Base-by-base conservation (phyloP, 1,140 invertebrate species). In the Penaeus vannamei region DNA sequence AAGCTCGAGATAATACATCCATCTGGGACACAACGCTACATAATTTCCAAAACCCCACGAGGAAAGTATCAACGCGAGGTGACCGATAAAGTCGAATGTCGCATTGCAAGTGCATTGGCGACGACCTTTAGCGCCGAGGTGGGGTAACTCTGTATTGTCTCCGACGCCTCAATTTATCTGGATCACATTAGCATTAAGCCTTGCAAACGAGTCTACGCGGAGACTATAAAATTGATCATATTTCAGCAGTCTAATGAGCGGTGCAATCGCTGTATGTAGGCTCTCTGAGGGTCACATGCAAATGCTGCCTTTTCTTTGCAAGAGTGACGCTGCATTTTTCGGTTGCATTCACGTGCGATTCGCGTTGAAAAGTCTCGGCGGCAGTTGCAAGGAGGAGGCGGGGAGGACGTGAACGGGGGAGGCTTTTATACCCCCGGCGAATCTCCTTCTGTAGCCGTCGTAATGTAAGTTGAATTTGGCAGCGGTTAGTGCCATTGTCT, bases 181-280 rank as follows among this genome's bases (percentile, higher is more conserved):
- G 87, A 89, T 89, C 87, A 89, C 87, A 89, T 89, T 89, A 89
- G 82, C 87, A 89, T 84, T 89, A 89, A 89, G 87, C 87, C 87
- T 77, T 89, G 87, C 87, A 89, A 89, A 89, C 87, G 87, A 89
- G 87, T 89, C 87, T 77, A 89, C 87, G 76, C 82, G 60, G 42
- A 69, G 87, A 77, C 87, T 89, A 89, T 89, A 89, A 89, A 89
- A 89, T 72, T 89, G 87, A 89, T 89, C 87, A 89, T 89, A 89
- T 89, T 89, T 89, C 87, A 89, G 82, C 66, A 77, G 87, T 79
- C 87, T 89, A 89, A 89, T 89, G 87, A 89, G 87, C 87, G 82
- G 83, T 89, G 87, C 87, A 89, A 89, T 89, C 82, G 87, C 46
- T 79, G 69, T 89, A 80, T 79, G 84, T 84, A 89, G 81, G 82